Evolutionary conservation across 2,797 vertebrate species (phyloP), one percentile per base, ranked within the genome.

Genomic region (Clamator glandarius): DNA sequence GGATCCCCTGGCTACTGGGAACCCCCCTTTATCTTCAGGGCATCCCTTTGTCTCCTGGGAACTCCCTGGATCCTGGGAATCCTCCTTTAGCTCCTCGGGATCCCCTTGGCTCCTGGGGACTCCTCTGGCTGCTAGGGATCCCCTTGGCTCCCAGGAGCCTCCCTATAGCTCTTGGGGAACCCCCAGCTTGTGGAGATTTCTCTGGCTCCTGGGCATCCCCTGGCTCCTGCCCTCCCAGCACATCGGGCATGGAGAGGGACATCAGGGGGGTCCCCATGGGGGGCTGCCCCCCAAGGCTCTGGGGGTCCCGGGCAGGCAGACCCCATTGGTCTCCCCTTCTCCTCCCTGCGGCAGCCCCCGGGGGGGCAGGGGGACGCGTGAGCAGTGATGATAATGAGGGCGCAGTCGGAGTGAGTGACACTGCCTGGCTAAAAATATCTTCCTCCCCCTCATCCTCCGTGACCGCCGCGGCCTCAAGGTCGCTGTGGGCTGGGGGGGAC

Each of bases 341-440:
- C 35, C 21, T 41, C 5, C 24, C 5, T 11, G 15, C 57, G 3
- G 6, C 41, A 13, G 24, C 44, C 10, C n/a, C 19, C 6, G 26
- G 5, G 1, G 31, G 55, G n/a, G 64, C 48, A 15, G 82, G 13
- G 33, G 67, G 62, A 18, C 3, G 35, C 35, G 19, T 48, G 67
- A 18, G 61, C 54, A n/a, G n/a, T 42, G 25, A 61, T 70, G 66
- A 77, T 87, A 78, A 62, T 57, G 72, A 39, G 82, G 82, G 90
- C 68, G 44, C 36, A 55, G 33, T 11, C 59, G 52, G 75, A 86
- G 87, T 68, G 87, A 86, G 87, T 73, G 87, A 86, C 86, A 33
- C 44, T 19, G 31, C 58, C 80, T 21, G 15, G 76, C 91, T 92
- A 92, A 89, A 89, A 89, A 92, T 92, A 92, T 29, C 81, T 62